Conservation (phyloP, 2,113 vertebrate genomes). For the Panthera leo region DNA sequence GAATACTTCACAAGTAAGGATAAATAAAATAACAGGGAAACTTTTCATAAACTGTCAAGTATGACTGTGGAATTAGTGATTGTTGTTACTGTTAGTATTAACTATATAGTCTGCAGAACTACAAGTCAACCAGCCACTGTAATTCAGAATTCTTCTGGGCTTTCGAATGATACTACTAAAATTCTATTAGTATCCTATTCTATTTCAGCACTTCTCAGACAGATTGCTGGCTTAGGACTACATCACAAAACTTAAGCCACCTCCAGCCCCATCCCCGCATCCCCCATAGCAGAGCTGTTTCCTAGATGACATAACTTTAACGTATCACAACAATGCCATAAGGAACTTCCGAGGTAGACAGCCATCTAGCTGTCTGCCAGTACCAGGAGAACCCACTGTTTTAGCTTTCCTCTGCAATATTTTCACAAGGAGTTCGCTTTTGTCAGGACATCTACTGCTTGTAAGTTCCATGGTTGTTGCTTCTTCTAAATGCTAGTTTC, state of each 20-base stretch:
- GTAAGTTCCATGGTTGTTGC: background rate
- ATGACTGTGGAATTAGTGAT: background rate
- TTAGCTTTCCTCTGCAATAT: background rate
- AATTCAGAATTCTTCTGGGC: background rate
- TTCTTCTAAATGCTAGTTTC: background rate
- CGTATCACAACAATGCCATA: background rate
- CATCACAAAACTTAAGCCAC: background rate
- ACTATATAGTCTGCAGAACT: background rate
- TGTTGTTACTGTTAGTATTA: background rate
- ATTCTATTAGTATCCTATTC: background rate
- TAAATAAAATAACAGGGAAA: background rate
- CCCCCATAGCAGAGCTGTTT: background rate
- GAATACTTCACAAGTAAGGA: background rate
- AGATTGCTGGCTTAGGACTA: background rate
- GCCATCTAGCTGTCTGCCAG: background rate
- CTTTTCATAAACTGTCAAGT: background rate
- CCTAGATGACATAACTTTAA: background rate
- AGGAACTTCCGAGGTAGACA: background rate
- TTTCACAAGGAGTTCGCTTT: background rate
- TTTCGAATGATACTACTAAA: background rate
- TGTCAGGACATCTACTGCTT: background rate
- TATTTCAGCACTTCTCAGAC: background rate
- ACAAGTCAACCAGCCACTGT: background rate
- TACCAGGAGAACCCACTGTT: background rate
- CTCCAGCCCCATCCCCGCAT: too few relatives aligned